Conservation (phyloP, 1,140 invertebrate species). For the Tetranychus cinnabarinus region DNA sequence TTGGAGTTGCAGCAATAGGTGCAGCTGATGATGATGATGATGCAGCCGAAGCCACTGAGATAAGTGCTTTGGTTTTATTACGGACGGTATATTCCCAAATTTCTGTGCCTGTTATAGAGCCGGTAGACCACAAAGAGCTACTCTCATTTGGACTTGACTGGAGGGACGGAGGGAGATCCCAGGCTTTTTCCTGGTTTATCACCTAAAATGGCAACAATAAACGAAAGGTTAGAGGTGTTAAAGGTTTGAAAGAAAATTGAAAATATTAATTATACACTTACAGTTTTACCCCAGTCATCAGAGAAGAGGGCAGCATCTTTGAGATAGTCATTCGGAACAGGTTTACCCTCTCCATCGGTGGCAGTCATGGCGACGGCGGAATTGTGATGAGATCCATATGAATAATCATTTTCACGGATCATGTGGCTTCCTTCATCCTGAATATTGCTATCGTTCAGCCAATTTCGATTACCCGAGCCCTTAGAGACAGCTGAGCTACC, state of each 20-base stretch:
- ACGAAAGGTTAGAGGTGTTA: constrained; percentile 38
- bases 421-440: too few relatives aligned
- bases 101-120: constrained; percentile 39
- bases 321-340: too few relatives aligned
- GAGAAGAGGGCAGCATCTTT: background rate
- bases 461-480: too few relatives aligned
- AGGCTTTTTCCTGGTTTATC: constrained; percentile 75
- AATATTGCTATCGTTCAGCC: too few relatives aligned
- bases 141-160: constrained; percentile 42
- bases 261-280: constrained; percentile 73
- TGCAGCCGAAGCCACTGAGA: background rate
- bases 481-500: too few relatives aligned
- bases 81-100: constrained; percentile 80
- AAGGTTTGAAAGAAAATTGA: too few relatives aligned
- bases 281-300: constrained; percentile 22
- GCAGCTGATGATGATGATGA: background rate
- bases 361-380: too few relatives aligned
- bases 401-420: too few relatives aligned
- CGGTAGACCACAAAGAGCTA: constrained; percentile 8
- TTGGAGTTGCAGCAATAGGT: background rate
- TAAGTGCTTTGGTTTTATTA: constrained; percentile 24
- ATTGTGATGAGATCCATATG: too few relatives aligned
- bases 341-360: too few relatives aligned
- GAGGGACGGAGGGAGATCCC: constrained; percentile 67
- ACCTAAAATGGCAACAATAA: constrained; percentile 37